Evolutionary conservation across 2,888 invertebrate genomes (phyloP).

Genomic region (Syrphus vitripennis): DNA sequence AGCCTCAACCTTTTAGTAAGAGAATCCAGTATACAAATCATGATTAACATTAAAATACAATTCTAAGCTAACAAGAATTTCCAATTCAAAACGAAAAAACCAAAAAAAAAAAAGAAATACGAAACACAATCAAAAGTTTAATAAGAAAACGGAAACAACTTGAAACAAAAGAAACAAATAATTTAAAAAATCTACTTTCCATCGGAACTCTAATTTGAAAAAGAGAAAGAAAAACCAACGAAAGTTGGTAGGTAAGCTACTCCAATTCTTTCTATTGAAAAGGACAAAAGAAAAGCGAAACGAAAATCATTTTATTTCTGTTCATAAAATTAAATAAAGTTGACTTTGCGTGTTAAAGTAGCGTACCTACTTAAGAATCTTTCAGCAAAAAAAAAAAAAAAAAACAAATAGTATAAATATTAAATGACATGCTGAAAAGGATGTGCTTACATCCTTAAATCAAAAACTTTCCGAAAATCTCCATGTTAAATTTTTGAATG

Average conservation of each 20-base stretch:
- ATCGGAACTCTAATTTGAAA: slow-evolving; percentile 42
- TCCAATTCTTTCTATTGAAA: too few relatives aligned
- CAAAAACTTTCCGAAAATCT: neutral
- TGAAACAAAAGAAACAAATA: too few relatives aligned
- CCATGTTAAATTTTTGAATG: slow-evolving; percentile 8
- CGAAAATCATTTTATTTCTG: neutral
- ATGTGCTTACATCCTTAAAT: slow-evolving; percentile 3
- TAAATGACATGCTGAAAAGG: slow-evolving; percentile 30
- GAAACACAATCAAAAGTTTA: slow-evolving; percentile 34
- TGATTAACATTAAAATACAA: neutral
- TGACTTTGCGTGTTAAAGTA: slow-evolving; percentile 1
- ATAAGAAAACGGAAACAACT: slow-evolving; percentile 30
- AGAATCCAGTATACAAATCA: neutral
- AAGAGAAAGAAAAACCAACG: neutral
- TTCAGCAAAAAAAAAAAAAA: neutral
- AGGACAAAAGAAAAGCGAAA: neutral
- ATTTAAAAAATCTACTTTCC: slow-evolving; percentile 31
- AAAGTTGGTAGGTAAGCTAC: too few relatives aligned
- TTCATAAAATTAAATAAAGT: slow-evolving; percentile 38
- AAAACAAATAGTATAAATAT: slow-evolving; percentile 2
- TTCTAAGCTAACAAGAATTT: neutral
- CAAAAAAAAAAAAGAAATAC: neutral
- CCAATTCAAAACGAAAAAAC: neutral
- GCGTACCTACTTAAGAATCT: neutral
- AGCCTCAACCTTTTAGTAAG: neutral